Evolutionary conservation across 2,888 invertebrate species (phyloP).

Genomic region (Brassicogethes aeneus): DNA sequence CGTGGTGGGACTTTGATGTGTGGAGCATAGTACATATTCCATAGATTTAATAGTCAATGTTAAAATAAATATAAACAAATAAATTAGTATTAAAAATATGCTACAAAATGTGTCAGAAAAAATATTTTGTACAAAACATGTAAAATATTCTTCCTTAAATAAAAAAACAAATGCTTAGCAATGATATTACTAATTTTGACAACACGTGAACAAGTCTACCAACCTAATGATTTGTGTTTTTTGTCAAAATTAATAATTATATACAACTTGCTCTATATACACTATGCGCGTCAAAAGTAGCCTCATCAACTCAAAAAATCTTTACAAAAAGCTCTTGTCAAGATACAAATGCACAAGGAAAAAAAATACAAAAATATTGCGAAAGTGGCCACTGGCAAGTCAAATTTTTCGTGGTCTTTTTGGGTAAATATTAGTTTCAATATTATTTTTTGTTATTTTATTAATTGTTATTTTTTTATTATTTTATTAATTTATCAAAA

Average conservation of each 20-base stretch:
- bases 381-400: background rate
- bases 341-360: slow-evolving; percentile 1
- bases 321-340: background rate
- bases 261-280: background rate
- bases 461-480: background rate
- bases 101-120: background rate
- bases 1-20: too few species aligned
- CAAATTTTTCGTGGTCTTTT: too few species aligned
- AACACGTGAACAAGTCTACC: background rate
- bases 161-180: background rate
- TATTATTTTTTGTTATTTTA: background rate
- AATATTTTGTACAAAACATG: background rate
- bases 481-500: background rate
- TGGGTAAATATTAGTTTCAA: too few species aligned
- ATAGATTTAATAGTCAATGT: too few species aligned
- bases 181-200: background rate
- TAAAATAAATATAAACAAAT: background rate
- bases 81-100: background rate
- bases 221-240: too few species aligned
- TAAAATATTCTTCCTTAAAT: background rate
- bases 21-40: too few species aligned
- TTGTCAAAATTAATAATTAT: background rate
- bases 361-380: background rate
- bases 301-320: background rate
- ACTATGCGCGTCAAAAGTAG: background rate